A percentile compares a stretch with the other conserved stretches of the same genome.
phyloP scores from a whole-genome alignment of 2,113 vertebrate species.

The Epinephelus lanceolatus region DNA sequence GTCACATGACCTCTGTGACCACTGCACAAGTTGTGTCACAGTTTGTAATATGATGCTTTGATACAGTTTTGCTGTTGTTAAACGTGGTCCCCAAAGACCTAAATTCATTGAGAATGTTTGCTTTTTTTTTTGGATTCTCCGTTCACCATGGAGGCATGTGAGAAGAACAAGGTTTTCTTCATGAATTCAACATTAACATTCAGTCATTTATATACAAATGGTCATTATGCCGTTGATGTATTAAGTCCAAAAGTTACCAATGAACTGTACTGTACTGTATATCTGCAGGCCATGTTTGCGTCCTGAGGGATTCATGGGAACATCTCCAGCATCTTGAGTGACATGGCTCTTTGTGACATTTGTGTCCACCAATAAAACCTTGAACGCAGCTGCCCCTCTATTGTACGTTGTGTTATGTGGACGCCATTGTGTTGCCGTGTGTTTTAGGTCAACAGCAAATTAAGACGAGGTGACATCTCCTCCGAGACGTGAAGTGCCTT shows the following conservation, averaged over 20 bases:
- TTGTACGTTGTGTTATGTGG: constrained; percentile 39
- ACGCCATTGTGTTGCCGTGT: constrained; percentile 2
- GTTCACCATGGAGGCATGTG: no score
- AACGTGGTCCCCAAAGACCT: no score
- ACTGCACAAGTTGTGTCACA: no score
- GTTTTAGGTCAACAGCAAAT: constrained; percentile 6
- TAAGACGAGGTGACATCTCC: neutral
- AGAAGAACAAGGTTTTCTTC: no score
- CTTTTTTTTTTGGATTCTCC: no score
- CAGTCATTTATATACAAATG: no score
- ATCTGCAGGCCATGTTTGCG: constrained; percentile 11
- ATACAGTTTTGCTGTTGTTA: no score
- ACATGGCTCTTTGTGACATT: constrained; percentile 39
- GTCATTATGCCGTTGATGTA: no score
- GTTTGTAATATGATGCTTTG: no score
- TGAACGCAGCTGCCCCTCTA: neutral
- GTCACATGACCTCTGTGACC: no score
- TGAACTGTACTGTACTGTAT: constrained; percentile 50
- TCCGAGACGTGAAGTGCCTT: constrained; percentile 12
- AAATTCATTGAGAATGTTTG: no score
- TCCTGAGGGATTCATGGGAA: constrained; percentile 17
- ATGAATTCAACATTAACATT: no score
- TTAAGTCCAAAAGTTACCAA: constrained; percentile 12
- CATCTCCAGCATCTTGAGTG: constrained; percentile 17
- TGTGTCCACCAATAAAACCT: constrained; percentile 63